Conservation (phyloP, 1,140 invertebrate species). For the Parasteatoda tepidariorum region DNA sequence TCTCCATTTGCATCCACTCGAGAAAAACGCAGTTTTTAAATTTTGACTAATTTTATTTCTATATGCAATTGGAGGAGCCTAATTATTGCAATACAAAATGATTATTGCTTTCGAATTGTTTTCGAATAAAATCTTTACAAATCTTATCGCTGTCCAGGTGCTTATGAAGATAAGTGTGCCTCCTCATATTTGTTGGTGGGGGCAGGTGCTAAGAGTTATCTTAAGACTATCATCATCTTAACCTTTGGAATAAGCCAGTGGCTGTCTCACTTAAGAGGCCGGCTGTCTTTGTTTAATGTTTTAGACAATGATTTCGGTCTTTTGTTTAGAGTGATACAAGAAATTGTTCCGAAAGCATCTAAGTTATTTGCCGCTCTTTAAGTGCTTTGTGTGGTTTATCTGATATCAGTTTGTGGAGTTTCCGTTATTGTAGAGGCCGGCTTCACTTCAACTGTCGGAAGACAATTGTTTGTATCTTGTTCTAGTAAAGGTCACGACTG, state of each 20-base stretch:
- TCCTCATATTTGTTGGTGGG: neutral
- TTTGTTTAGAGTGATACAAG: slow-evolving; percentile 40
- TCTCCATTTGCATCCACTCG: too few species aligned
- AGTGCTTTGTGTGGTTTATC: slow-evolving; percentile 13
- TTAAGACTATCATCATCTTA: neutral
- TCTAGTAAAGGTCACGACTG: too few species aligned
- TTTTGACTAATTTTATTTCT: too few species aligned
- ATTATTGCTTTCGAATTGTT: too few species aligned
- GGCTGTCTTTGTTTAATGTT: slow-evolving; percentile 23
- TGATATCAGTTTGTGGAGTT: neutral
- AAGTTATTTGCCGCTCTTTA: slow-evolving; percentile 18
- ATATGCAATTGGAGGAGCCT: too few species aligned
- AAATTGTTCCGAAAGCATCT: neutral
- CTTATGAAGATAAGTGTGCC: slow-evolving; percentile 28
- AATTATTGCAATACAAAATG: too few species aligned
- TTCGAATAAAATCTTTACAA: neutral
- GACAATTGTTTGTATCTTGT: too few species aligned
- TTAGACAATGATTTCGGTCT: slow-evolving; percentile 17
- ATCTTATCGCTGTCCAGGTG: slow-evolving; percentile 48
- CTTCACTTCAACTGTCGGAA: too few species aligned
- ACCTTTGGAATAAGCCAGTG: slow-evolving; percentile 45
- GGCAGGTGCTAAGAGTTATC: slow-evolving; percentile 42
- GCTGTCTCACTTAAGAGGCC: slow-evolving; percentile 14
- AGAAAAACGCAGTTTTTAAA: too few species aligned
- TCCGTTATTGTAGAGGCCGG: neutral